Base-by-base conservation (phyloP, 2,113 vertebrate species). In the Caretta caretta region DNA sequence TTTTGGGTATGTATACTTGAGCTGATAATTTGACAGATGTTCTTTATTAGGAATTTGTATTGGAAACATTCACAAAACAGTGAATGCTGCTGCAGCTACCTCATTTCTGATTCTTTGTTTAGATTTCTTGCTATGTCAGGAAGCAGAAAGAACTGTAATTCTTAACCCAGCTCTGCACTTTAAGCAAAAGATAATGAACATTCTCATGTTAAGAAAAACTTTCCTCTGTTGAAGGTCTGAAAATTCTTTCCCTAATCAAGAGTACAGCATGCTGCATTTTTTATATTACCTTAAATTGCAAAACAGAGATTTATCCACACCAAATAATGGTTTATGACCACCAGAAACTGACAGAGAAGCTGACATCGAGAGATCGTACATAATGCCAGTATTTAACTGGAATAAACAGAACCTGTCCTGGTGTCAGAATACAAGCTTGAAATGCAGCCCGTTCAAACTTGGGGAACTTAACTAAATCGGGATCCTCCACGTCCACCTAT, bases 311-410 rank as follows among this genome's bases (percentile, higher is more conserved):
- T 46, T 8, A 4, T 11, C 12, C 8, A 2, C 27, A 7, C 12
- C 57, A 1, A 65, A 2, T n/a, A 54, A 57, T 8, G n/a, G 84
- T 98, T 69, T 98, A 99, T 0, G 99, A 99, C 99, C 99, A 99
- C 99, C 99, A 99, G 98, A 99, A 99, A 95, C 99, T 99, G 97
- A 99, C 99, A 0, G 99, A 99, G 94, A 99, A 99, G 97, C 99
- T 99, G 93, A 99, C 97, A 89, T 99, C 99, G 46, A 99, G 96
- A 0, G 99, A 99, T 35, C 99, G 98, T 75, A 99, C 98, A 0
- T 99, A 99, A 90, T 99, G 99, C 99, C 99, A 99, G 29, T 99
- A 98, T 57, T 96, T 98, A 13, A 98, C 98, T 0, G 99, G 99
- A 93, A 99, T 99, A 94, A 99, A 99, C 19, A 99, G 98, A 86